These are phyloP conservation scores for Drosophila pandora DNA, from an alignment of 1,140 invertebrate species.

Conservation along the genomic window DNA sequence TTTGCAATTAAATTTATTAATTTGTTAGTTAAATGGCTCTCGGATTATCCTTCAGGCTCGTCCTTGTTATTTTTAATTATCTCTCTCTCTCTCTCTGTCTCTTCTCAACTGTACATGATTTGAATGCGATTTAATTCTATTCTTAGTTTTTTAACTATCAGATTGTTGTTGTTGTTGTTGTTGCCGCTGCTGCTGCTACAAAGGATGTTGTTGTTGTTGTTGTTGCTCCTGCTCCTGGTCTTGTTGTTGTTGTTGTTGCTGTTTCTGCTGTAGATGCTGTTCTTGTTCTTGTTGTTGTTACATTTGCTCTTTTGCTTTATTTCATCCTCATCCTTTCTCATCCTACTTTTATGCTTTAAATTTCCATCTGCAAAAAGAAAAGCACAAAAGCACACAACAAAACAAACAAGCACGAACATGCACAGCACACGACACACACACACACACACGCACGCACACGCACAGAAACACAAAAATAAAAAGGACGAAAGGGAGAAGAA, in stretches of 20 bases:
- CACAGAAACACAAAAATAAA: neutral
- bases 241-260: neutral
- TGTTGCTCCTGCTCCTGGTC: neutral
- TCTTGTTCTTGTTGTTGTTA: neutral
- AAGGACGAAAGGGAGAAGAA: conserved; percentile 18
- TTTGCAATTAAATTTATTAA: conserved; percentile 16
- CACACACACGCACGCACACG: neutral
- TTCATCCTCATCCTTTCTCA: conserved; percentile 3
- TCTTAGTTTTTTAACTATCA: conserved; percentile 66
- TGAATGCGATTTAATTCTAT: conserved; percentile 68
- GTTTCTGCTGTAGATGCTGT: neutral
- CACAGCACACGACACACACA: conserved; percentile 7
- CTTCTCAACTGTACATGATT: conserved; percentile 62
- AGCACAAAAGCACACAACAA: conserved; percentile 24
- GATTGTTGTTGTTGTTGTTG: conserved; percentile 40
- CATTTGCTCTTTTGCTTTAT: conserved; percentile 1
- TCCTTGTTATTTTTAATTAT: neutral
- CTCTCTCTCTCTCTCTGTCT: too few species aligned
- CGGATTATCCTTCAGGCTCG: conserved; percentile 13
- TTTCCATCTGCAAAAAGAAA: conserved; percentile 32
- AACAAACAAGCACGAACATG: neutral
- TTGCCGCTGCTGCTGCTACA: conserved; percentile 7
- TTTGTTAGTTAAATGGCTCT: conserved; percentile 18
- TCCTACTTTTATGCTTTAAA: conserved; percentile 23
- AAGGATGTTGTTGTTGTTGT: neutral